Evolutionary conservation across 2,888 invertebrate species (phyloP), one percentile per base, ranked within the genome.

Genomic region (Pollenia amentaria): DNA sequence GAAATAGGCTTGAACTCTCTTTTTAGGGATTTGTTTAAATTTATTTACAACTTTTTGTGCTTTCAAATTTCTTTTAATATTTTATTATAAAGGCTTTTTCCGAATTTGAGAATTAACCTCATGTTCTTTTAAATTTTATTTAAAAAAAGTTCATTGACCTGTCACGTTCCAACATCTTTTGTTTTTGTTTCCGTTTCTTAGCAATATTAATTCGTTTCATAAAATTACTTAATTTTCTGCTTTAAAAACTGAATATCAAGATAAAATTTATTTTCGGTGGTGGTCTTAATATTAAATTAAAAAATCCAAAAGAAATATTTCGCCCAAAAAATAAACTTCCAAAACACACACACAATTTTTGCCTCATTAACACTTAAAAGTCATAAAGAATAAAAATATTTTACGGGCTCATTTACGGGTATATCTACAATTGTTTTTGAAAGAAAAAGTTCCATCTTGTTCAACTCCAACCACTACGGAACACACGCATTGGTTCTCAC

Each of bases 401-500:
- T 40, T 21, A 40, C 9, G 21, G 42, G 51, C 10, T 16, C 64
- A 14, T 72, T 9, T 16, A 51, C 51, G 44, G 51, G 48, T 44
- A 53, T 21, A 53, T 42, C 42, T 42, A 48, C 21, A 67, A 51
- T 55, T 53, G n/a, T 44, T 62, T 76, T 55, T 18, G 3, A 12
- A 42, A 18, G 9, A 48, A 62, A 77, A 57, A 38, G 42, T 53
- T 70, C 16, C 44, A 70, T 57, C 53, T 51, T 57, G 3, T 70
- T 62, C 8, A 40, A 51, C 67, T 67, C 60, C 60, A 73, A 62
- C 29, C 14, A 55, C 38, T 44, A 57, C 38, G 65, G 90, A 90
- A 91, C 91, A 92, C 91, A 92, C 92, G 90, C 92, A 90, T 90
- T 88, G 91, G 90, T 92, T 91, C 91, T 92, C 91, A 91, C 91